Percentiles rank a stretch among this genome's conserved stretches.
These are phyloP conservation scores for Spheniscus humboldti DNA, from an alignment of 2,797 vertebrate species.

Conservation along the genomic window DNA sequence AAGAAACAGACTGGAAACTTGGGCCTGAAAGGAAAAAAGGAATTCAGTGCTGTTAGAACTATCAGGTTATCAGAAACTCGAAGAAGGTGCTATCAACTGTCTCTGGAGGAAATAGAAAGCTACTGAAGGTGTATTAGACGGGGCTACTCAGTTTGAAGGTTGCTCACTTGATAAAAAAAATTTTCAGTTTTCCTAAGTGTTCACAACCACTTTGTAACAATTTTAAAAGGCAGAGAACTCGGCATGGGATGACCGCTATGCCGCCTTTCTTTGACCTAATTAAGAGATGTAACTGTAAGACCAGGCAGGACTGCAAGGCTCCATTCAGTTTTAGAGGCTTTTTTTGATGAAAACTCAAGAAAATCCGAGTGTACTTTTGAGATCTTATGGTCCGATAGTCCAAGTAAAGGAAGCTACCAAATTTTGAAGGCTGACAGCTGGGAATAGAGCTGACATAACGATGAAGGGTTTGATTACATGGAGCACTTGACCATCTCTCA, in stretches of 20 bases:
- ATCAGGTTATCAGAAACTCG: not conserved
- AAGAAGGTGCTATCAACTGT: not conserved
- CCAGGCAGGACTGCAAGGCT: not conserved
- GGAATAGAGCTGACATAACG: not conserved
- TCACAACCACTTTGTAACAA: not conserved
- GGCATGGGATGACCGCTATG: accelerated
- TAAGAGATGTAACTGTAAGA: not conserved
- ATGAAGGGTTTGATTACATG: not conserved
- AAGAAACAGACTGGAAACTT: not conserved
- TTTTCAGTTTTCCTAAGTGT: not conserved
- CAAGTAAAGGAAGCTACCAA: not conserved
- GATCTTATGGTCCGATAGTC: not conserved
- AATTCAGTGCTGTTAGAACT: not conserved
- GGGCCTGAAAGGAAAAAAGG: not conserved
- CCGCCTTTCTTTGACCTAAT: not conserved
- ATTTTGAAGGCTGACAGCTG: not conserved
- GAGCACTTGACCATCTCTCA: not conserved
- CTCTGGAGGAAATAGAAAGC: not conserved
- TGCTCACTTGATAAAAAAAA: not conserved
- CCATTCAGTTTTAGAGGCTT: not conserved
- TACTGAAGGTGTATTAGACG: not conserved
- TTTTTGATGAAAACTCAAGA: not conserved
- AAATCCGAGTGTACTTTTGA: not conserved
- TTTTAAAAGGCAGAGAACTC: not conserved
- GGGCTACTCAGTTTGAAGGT: not conserved